Evolutionary conservation across 2,888 invertebrate genomes (phyloP).

Genomic region (Bugulina stolonifera): DNA sequence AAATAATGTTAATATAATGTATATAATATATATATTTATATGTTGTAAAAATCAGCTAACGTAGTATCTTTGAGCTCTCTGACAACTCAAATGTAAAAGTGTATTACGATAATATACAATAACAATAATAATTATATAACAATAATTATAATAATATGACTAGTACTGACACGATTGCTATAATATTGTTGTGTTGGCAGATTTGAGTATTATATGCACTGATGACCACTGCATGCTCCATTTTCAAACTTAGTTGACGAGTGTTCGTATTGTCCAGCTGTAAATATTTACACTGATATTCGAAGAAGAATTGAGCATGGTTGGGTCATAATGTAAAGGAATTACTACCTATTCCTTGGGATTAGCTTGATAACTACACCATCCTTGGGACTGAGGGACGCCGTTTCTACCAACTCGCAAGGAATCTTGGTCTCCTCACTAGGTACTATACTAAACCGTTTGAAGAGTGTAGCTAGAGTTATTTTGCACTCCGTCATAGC

Average conservation of each 20-base stretch:
- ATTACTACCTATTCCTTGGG: constrained; percentile 12
- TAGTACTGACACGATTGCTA: constrained; percentile 15
- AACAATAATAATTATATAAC: neutral
- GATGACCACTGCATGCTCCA: neutral
- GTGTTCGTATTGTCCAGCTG: too few species aligned
- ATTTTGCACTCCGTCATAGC: constrained; percentile 29
- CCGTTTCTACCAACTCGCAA: constrained; percentile 27
- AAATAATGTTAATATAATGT: neutral
- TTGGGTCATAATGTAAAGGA: too few species aligned
- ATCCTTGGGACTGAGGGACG: constrained; percentile 28
- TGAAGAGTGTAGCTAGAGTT: constrained; percentile 28
- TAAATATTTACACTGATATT: too few species aligned
- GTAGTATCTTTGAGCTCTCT: neutral
- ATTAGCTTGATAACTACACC: constrained; percentile 25
- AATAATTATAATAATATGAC: constrained; percentile 5
- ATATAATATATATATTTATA: too few species aligned
- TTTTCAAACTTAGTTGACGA: too few species aligned
- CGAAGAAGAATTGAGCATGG: too few species aligned
- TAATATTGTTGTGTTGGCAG: neutral
- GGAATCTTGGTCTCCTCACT: constrained; percentile 27
- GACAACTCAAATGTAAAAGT: neutral
- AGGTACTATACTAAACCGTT: constrained; percentile 24
- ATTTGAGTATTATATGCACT: constrained; percentile 3
- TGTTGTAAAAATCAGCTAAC: neutral
- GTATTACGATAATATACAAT: neutral